phyloP scores from a whole-genome alignment of 2,113 vertebrate species.

The Microtus pennsylvanicus region DNA sequence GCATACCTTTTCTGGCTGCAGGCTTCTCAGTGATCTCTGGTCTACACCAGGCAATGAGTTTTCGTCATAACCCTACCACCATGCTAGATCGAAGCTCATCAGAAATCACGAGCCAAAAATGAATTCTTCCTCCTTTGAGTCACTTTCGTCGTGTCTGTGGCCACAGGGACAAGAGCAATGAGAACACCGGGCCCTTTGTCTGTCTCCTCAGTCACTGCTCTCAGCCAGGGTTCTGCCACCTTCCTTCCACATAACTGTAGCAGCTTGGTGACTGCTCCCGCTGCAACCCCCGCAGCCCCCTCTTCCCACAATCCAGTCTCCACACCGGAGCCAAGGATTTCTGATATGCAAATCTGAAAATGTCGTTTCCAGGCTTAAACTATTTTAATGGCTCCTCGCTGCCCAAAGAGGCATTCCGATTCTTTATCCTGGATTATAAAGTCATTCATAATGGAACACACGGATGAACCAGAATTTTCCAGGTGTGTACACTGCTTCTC shows the following conservation, averaged over 20 bases:
- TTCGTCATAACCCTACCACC: not conserved
- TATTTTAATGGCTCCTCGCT: slow-evolving; percentile 16
- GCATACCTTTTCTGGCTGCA: not conserved
- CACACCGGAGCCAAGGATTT: not conserved
- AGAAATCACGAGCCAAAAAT: not conserved
- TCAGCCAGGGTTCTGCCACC: not conserved
- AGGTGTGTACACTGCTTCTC: not conserved
- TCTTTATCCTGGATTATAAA: slow-evolving; percentile 5
- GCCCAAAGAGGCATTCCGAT: slow-evolving; percentile 14
- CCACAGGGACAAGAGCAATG: not conserved
- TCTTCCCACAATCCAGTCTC: not conserved
- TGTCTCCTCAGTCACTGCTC: too few species aligned
- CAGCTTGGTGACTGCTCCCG: too few species aligned
- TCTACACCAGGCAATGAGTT: not conserved
- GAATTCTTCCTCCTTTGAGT: not conserved
- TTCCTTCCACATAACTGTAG: not conserved
- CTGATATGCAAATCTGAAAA: slow-evolving; percentile 10
- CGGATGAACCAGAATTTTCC: not conserved
- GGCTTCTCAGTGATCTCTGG: not conserved
- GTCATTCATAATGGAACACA: slow-evolving; percentile 43
- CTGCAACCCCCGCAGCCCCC: too few species aligned
- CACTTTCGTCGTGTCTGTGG: not conserved
- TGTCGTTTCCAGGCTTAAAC: slow-evolving; percentile 1
- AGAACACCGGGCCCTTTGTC: not conserved
- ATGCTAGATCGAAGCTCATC: not conserved